phyloP scores from a whole-genome alignment of 2,888 invertebrate genomes.

The Xanthia icteritia region DNA sequence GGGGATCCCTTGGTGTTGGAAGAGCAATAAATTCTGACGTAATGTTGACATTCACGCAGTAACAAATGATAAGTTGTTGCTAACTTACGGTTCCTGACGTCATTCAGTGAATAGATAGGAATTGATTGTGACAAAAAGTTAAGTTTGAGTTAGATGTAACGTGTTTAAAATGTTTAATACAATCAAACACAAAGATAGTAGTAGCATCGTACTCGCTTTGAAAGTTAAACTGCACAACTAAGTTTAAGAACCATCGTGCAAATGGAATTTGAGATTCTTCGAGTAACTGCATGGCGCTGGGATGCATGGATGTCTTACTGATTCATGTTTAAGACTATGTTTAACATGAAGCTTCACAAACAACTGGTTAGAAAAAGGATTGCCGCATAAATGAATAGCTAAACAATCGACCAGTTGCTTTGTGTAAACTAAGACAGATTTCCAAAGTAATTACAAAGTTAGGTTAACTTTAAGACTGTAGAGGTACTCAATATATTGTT shows the following conservation, averaged over 20 bases:
- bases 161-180: constrained; percentile 14
- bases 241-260: constrained; percentile 52
- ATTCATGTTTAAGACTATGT: constrained; percentile 20
- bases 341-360: constrained; percentile 12
- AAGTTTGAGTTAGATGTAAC: not conserved
- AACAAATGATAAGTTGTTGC: constrained; percentile 21
- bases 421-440: constrained; percentile 48
- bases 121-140: not conserved
- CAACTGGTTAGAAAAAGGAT: constrained; percentile 32
- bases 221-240: constrained; percentile 39
- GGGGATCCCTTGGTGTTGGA: constrained; percentile 18
- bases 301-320: constrained; percentile 23
- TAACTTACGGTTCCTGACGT: constrained; percentile 15
- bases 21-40: constrained; percentile 41
- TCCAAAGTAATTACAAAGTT: constrained; percentile 52
- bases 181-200: constrained; percentile 5
- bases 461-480: constrained; percentile 25
- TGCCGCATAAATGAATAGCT: constrained; percentile 40
- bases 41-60: constrained; percentile 30
- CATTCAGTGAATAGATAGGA: not conserved
- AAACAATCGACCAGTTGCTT: constrained; percentile 38
- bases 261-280: constrained; percentile 48
- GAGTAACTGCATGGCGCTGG: constrained; percentile 23
- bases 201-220: constrained; percentile 23
- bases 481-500: constrained; percentile 47